Base-by-base conservation (phyloP, 1,140 invertebrate genomes). In the Aradophagus sp. region DNA sequence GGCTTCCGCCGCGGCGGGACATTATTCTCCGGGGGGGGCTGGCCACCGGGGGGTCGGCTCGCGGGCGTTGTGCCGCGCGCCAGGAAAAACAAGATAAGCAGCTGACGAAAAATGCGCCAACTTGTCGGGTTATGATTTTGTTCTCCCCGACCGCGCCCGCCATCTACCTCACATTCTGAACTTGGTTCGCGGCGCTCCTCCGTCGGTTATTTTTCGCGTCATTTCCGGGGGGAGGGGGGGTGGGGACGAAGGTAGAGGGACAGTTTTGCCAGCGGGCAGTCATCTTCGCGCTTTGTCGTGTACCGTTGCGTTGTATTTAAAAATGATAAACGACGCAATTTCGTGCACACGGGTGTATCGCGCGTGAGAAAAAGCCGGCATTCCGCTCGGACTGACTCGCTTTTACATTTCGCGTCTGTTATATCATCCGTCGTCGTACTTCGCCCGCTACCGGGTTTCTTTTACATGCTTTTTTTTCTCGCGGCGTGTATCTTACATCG, bases 311-410 rank as follows among this genome's bases (percentile, higher is more conserved):
- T 63, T 53, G 44, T 47, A 58, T 63, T 70, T 56, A 50, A 59
- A 70, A 58, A 70, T 63, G 56, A 70, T 50, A 59, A 70, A 63
- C 32, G 59, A 62, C 17, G 67, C 52, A 70, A 70, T 63, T 70
- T 70, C 17, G 42, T 36, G 52, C 53, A 31, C 36, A 47, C 27
- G 45, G 41, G 50, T 34, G 48, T 48, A 68, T 44, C 11, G 44
- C 45, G 36, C 36, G 56, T 44, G 41, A 48, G 42, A 52, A 63
- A 58, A 70, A 52, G 66, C 48, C 38, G 52, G 50, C 58, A 44
- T 48, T 47, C 34, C 31, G 27, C 20, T 58, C 39, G 35, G 26
- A 35, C 20, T 36, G 50, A 15, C 47, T 58, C 36, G 31, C 58
- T 48, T 69, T 61, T 61, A 62, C 58, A 47, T 62, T 62, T 53